A percentile compares a stretch with the other conserved stretches of the same genome.
These are phyloP conservation scores for Parochlus steinenii DNA, from an alignment of 2,888 invertebrate genomes.

Conservation along the genomic window DNA sequence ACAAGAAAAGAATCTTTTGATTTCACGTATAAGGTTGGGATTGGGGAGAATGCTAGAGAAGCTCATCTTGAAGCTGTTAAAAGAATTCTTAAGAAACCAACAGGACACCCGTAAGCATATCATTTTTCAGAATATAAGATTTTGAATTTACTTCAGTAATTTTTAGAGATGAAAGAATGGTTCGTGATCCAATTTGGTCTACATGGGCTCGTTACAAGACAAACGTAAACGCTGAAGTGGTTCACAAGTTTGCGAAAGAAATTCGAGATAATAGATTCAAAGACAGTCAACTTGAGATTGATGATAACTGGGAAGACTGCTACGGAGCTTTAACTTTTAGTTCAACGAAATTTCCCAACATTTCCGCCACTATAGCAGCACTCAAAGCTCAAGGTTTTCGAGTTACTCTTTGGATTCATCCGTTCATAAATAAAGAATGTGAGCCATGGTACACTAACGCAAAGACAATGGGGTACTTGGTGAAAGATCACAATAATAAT, in stretches of 20 bases:
- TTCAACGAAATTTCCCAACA: slow-evolving; percentile 47
- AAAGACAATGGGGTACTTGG: slow-evolving; percentile 33
- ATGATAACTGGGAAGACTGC: slow-evolving; percentile 75
- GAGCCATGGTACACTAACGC: slow-evolving; percentile 41
- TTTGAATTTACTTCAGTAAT: not conserved
- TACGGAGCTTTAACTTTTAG: slow-evolving; percentile 69
- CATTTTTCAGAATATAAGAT: slow-evolving; percentile 26
- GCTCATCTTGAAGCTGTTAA: slow-evolving; percentile 43
- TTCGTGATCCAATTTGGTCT: slow-evolving; percentile 72
- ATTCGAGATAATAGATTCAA: slow-evolving; percentile 46
- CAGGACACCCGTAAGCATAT: slow-evolving; percentile 33
- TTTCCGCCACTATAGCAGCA: slow-evolving; percentile 40
- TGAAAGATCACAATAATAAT: slow-evolving; percentile 28
- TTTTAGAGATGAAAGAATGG: slow-evolving; percentile 36
- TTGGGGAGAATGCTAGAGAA: slow-evolving; percentile 36
- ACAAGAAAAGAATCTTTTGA: slow-evolving; percentile 21
- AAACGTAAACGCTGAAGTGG: slow-evolving; percentile 42
- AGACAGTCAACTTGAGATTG: slow-evolving; percentile 67
- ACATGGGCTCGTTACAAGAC: slow-evolving; percentile 66
- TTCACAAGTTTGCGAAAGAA: slow-evolving; percentile 48
- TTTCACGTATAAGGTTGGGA: slow-evolving; percentile 43
- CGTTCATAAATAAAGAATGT: slow-evolving; percentile 65
- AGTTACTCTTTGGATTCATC: slow-evolving; percentile 71
- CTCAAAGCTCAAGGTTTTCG: slow-evolving; percentile 52
- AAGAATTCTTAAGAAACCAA: slow-evolving; percentile 41